A percentile compares a stretch with the other conserved stretches of the same genome.
phyloP scores from a whole-genome alignment of 2,797 vertebrate genomes.

The Pangasius mekongensis region DNA sequence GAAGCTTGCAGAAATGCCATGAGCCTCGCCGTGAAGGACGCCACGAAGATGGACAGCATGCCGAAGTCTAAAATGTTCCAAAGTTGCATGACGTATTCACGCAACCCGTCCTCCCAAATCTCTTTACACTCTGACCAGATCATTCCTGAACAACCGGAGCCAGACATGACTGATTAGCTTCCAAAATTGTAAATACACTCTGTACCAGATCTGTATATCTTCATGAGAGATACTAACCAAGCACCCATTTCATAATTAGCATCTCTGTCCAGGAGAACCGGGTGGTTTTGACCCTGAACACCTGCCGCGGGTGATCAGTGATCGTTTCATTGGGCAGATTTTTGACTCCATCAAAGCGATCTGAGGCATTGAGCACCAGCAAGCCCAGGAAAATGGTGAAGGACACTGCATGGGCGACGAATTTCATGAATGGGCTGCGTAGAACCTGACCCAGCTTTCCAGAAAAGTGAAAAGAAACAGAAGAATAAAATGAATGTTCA shows the following conservation, averaged over 20 bases:
- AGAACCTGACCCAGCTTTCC: constrained; percentile 82
- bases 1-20: constrained; percentile 84
- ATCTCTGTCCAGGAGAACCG: constrained; percentile 88
- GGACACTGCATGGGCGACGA: constrained; percentile 86
- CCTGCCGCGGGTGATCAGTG: constrained; percentile 83
- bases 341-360: constrained; percentile 84
- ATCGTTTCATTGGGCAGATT: constrained; percentile 84
- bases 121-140: constrained; percentile 89
- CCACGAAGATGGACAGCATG: constrained; percentile 86
- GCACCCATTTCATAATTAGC: constrained; percentile 89
- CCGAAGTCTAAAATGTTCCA: constrained; percentile 87
- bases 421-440: constrained; percentile 89
- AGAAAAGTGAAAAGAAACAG: constrained; percentile 19
- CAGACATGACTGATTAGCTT: neutral
- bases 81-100: constrained; percentile 80
- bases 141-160: constrained; percentile 74
- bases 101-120: constrained; percentile 84
- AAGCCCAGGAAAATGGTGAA: constrained; percentile 87
- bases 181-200: neutral
- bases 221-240: constrained; percentile 74
- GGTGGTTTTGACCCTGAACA: constrained; percentile 87
- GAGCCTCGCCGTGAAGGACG: constrained; percentile 82
- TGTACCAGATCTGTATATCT: neutral
- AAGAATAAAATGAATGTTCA: neutral
- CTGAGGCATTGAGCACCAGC: constrained; percentile 86